Evolutionary conservation across 2,888 invertebrate genomes (phyloP), one percentile per base, ranked within the genome.

Genomic region (Sepiola atlantica): DNA sequence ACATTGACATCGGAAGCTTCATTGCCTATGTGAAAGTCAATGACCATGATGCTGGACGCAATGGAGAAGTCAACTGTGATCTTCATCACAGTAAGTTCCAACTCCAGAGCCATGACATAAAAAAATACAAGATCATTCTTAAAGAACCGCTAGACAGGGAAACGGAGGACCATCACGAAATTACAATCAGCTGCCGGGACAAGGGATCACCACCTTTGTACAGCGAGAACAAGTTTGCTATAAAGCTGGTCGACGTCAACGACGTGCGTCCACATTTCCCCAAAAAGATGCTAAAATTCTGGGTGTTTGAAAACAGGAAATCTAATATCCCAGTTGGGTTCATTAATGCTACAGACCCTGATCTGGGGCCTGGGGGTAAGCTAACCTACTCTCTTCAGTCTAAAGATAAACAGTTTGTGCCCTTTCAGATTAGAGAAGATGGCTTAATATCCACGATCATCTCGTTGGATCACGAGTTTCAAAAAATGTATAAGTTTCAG

Each of bases 341-440:
- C 14, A 77, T 77, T 77, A 77, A 77, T 77, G 77, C 77, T 18
- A 77, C 77, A 1, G 77, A 77, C 16, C n/a, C 77, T 32, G 77
- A 77, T 77, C 18, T 77, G 0, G 77, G 77, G 16, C 77, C 77
- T 32, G 77, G 77, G 14, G 77, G 77, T 32, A 77, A 77, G 32
- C n/a, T 77, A n/a, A 77, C 77, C n/a, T 77, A 77, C n/a, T 77
- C 77, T n/a, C 77, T 77, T n/a, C 77, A 77, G 32, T 77, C 77
- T 77, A 77, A 77, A 16, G 77, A 77, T 32, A 77, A 77, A n/a
- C 77, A 77, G 32, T 77, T 77, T n/a, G 77, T 77, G 3, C 77
- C 77, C 4, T 77, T 77, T 32, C 77, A 77, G 77, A 77, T 77
- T n/a, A 77, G 77, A 77, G 77, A 77, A n/a, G 77, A 77, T 77